Evolutionary conservation across 2,113 vertebrate species (phyloP), one percentile per base, ranked within the genome.

Genomic region (Todiramphus chloris): DNA sequence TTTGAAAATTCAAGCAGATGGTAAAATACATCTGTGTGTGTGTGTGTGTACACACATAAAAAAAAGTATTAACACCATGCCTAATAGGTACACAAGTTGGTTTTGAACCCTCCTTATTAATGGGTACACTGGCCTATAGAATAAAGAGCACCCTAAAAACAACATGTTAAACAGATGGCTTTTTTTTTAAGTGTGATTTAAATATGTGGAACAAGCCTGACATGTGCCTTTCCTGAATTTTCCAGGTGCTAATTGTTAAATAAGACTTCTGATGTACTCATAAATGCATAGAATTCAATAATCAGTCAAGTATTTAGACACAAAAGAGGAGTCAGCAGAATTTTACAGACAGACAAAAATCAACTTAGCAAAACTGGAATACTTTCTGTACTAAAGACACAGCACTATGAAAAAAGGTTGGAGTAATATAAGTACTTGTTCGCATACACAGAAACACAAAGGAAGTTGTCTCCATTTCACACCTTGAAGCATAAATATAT

Each of bases 201-300:
- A 94, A 59, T 83, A 95, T 20, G 46, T 82, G 89, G 80, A 73
- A 92, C 72, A 88, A 59, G 37, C 63, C 85, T 50, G 69, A 90
- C 53, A 84, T 50, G 74, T 74, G 68, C 55, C 68, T 83, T 94
- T 83, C 43, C 85, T 91, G 83, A 21, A 75, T 94, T 81, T 79
- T 91, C n/a, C 67, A 76, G 62, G 74, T 18, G 5, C 43, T 82
- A 92, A 93, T 84, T 91, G 39, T 94, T 90, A 94, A 97, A 80
- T 94, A 87, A 90, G 86, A 93, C 58, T 92, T 87, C 78, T 89
- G 48, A 93, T 92, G 67, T 62, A 81, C 0, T 46, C 77, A 87
- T 50, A 96, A 94, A 86, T 83, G 91, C 80, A 96, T 21, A 27
- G 80, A 93, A 96, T 75, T 91, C 74, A 91, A 96, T 91, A 95